Evolutionary conservation across 2,797 vertebrate genomes (phyloP), one percentile per base, ranked within the genome.

Genomic region (Bryconaethiops microstoma): DNA sequence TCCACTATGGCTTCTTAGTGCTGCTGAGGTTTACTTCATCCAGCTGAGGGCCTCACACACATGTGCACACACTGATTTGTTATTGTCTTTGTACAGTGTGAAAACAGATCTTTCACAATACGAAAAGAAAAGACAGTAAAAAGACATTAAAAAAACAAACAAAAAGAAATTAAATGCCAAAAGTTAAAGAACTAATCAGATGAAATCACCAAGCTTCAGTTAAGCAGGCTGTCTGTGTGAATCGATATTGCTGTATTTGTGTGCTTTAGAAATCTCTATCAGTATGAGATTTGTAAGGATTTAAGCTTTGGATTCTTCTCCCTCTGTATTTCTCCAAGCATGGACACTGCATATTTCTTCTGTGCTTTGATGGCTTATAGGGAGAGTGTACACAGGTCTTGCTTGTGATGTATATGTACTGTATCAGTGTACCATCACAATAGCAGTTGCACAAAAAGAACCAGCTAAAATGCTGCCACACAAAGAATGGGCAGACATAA

Each of bases 191-290:
- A 16, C 12, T 68, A n/a, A 68, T 68, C 1, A 59, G 60, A 81
- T 40, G 10, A 64, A n/a, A 29, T 55, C 12, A 19, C 48, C 2
- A 77, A 35, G 39, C n/a, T 54, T 70, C 25, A 21, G 69, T 59
- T 57, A 39, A 60, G 54, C 19, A 55, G 35, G 57, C 54, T 35
- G 23, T 77, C 69, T 62, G 40, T 77, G 45, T 50, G 60, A 62
- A 77, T 83, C 74, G 52, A 74, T 81, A 57, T 12, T 2, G 64
- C 76, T 77, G n/a, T 35, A 69, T 74, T 80, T 63, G 45, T 72
- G 60, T 81, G 71, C 35, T 69, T 35, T 48, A 55, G 35, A 40
- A n/a, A 42, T 10, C 17, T 16, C 16, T 67, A 40, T 19, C 40
- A 16, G 1, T 19, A 19, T 8, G 21, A 62, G 23, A 10, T 4